These are phyloP conservation scores for Corydoras sp. DNA, from an alignment of 2,113 vertebrate genomes.

Conservation along the genomic window DNA sequence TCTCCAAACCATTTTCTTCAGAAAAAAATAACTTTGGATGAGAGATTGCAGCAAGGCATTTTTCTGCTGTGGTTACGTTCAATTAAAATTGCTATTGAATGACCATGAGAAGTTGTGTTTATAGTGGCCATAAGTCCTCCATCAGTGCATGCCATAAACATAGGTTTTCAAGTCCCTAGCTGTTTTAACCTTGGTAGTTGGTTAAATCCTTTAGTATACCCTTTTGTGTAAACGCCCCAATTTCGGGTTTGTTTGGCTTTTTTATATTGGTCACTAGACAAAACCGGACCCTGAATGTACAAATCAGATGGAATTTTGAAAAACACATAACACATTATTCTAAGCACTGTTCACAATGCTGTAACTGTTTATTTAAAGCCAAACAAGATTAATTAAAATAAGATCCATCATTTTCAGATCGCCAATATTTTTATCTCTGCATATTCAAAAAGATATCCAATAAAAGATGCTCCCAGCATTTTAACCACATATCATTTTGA, in stretches of 20 bases:
- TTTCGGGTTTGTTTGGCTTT: conserved; percentile 21
- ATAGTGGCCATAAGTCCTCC: conserved; percentile 27
- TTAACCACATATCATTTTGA: too few species aligned
- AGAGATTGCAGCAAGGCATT: not conserved
- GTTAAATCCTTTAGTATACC: conserved; percentile 30
- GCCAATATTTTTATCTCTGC: too few species aligned
- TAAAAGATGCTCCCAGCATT: too few species aligned
- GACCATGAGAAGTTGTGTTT: conserved; percentile 46
- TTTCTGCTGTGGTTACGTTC: conserved; percentile 2
- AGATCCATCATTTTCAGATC: too few species aligned
- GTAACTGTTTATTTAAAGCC: conserved; percentile 11
- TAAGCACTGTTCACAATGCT: not conserved
- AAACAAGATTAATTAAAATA: too few species aligned
- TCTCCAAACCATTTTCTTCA: not conserved
- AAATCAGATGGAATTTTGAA: conserved; percentile 15
- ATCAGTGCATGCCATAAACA: conserved; percentile 25
- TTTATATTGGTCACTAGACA: conserved; percentile 9
- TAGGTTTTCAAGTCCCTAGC: conserved; percentile 25
- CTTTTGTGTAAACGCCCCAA: conserved; percentile 25
- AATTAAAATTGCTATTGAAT: conserved; percentile 7
- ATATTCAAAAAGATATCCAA: too few species aligned
- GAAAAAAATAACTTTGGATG: not conserved
- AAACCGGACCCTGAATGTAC: conserved; percentile 19
- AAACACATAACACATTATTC: not conserved
- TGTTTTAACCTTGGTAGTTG: conserved; percentile 32